Conservation (phyloP, 2,797 vertebrate species). For the Neoniphon sammara region DNA sequence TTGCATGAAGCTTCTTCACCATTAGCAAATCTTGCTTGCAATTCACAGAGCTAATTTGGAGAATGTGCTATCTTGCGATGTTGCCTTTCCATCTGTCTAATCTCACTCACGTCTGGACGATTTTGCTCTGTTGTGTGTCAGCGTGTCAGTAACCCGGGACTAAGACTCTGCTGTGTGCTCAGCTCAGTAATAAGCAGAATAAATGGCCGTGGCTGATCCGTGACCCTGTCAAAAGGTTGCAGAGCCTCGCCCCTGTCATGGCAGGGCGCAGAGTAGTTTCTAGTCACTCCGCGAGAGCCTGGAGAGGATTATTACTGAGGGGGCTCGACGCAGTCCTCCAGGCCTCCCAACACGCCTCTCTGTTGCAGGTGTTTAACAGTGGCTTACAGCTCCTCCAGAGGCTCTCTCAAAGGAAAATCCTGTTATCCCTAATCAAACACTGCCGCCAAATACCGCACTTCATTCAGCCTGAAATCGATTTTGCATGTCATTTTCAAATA, state of each 20-base stretch:
- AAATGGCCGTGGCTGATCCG: constrained; percentile 40
- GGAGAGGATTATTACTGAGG: constrained; percentile 31
- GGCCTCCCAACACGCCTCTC: neutral
- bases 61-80: constrained; percentile 15
- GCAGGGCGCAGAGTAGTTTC: constrained; percentile 1
- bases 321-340: constrained; percentile 2
- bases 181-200: constrained; percentile 43
- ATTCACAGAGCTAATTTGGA: constrained; percentile 11
- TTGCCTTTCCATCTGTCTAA: constrained; percentile 19
- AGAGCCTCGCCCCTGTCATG: constrained; percentile 22
- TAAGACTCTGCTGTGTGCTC: constrained; percentile 15
- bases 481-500: constrained; percentile 1
- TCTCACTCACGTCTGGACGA: constrained; percentile 28
- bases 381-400: neutral
- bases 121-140: constrained; percentile 34
- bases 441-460: neutral
- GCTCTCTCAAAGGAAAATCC: neutral
- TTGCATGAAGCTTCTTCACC: neutral
- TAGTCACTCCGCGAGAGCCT: neutral
- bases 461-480: constrained; percentile 26
- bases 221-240: constrained; percentile 32
- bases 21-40: neutral
- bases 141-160: constrained; percentile 28
- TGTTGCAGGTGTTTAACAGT: constrained; percentile 35
- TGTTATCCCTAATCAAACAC: constrained; percentile 37